Conservation (phyloP, 53 echinoderm and acorn worm genomes). For the Stichopus horrens region DNA sequence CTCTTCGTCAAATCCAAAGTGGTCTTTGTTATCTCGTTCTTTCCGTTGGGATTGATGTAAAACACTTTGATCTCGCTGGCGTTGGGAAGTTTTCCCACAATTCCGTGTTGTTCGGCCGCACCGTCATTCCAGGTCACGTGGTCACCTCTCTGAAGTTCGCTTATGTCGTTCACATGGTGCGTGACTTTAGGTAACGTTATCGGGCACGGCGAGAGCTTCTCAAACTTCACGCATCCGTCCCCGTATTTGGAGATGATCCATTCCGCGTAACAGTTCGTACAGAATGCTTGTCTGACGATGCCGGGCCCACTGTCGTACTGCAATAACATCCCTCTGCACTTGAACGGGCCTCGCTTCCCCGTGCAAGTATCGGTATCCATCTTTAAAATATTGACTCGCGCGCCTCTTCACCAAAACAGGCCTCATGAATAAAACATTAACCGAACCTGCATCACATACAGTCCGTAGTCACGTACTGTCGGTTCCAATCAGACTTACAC, state of each 20-base stretch:
- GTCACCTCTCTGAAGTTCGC: conserved; percentile 14
- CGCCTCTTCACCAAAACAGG: too few species aligned
- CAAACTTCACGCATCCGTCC: conserved; percentile 9
- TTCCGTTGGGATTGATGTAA: conserved; percentile 9
- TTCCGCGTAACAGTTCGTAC: conserved; percentile 28
- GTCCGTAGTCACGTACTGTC: too few species aligned
- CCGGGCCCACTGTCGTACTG: background rate
- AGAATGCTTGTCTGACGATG: conserved; percentile 5
- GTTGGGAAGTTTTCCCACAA: conserved; percentile 18
- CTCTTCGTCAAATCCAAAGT: conserved; percentile 21
- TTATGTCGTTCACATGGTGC: background rate
- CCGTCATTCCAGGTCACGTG: conserved; percentile 5
- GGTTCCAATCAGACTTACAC: too few species aligned
- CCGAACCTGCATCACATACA: too few species aligned
- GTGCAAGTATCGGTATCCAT: conserved; percentile 12
- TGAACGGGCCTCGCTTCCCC: conserved; percentile 2
- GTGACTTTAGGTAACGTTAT: background rate
- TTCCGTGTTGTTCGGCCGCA: background rate
- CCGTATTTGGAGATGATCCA: conserved; percentile 7
- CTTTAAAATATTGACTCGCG: background rate
- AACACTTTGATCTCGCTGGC: conserved; percentile 15
- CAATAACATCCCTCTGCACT: conserved; percentile 14
- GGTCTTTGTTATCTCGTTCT: conserved; percentile 1
- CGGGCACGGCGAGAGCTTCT: conserved; percentile 1
- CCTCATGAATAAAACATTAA: too few species aligned